Conservation (phyloP, 2,888 invertebrate species). For the Drosophila austrosaltans region DNA sequence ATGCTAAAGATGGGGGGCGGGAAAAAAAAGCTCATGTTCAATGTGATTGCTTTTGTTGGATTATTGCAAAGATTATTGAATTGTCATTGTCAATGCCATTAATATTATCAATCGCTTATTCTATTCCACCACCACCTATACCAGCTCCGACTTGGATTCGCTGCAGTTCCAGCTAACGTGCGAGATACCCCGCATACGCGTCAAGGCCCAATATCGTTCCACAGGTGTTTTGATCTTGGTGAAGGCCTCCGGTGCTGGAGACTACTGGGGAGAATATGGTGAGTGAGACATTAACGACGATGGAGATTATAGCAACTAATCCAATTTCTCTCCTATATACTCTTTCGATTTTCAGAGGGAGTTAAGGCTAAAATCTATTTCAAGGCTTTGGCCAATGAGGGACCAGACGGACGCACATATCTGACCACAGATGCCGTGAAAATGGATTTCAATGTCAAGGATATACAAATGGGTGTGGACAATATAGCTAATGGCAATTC, state of each 20-base stretch:
- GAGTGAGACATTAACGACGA: slow-evolving; percentile 53
- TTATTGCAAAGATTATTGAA: slow-evolving; percentile 41
- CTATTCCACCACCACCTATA: too few species aligned
- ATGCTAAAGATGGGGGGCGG: slow-evolving; percentile 20
- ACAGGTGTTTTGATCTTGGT: slow-evolving; percentile 91
- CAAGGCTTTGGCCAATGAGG: slow-evolving; percentile 87
- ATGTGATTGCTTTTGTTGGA: slow-evolving; percentile 57
- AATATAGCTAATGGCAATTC: slow-evolving; percentile 92
- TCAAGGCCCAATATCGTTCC: slow-evolving; percentile 91
- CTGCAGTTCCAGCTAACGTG: slow-evolving; percentile 92
- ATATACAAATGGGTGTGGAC: slow-evolving; percentile 93
- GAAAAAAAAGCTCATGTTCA: slow-evolving; percentile 45
- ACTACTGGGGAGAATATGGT: slow-evolving; percentile 96
- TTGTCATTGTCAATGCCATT: slow-evolving; percentile 63
- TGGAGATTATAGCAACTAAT: neutral
- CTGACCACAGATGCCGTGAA: slow-evolving; percentile 90
- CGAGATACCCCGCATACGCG: slow-evolving; percentile 91
- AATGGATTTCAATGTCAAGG: slow-evolving; percentile 93
- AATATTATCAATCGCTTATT: slow-evolving; percentile 20
- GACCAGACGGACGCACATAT: slow-evolving; percentile 87
- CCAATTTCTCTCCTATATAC: neutral
- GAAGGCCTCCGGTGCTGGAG: slow-evolving; percentile 92
- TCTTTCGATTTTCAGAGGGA: slow-evolving; percentile 86
- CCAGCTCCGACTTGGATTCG: slow-evolving; percentile 90
- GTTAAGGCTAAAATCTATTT: slow-evolving; percentile 93